Conservation (phyloP, 2,797 vertebrate species). For the Gambelia wislizenii region DNA sequence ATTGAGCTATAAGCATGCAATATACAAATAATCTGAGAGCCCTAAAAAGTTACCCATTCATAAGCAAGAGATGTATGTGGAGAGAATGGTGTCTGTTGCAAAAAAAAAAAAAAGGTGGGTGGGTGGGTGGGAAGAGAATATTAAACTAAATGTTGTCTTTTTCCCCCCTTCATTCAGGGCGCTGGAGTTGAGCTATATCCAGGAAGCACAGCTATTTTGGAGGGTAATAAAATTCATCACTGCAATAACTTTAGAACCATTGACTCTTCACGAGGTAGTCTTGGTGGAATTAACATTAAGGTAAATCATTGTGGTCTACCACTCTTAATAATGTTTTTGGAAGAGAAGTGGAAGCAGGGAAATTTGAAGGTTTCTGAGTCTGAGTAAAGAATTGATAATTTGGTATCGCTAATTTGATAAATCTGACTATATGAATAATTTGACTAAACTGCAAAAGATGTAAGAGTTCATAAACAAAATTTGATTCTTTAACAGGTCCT, state of each 20-base stretch:
- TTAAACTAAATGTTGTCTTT: not conserved
- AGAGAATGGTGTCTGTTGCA: not conserved
- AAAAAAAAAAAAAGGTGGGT: not conserved
- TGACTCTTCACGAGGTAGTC: conserved; percentile 62
- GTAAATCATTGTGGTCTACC: conserved; percentile 40
- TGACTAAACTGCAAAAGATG: not conserved
- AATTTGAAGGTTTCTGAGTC: not conserved
- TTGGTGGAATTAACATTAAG: conserved; percentile 71
- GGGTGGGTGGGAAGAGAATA: too few species aligned
- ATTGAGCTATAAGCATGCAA: not conserved
- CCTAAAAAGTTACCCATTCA: not conserved
- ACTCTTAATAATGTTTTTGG: not conserved
- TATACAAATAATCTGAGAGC: not conserved
- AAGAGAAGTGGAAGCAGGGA: not conserved
- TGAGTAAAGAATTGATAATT: not conserved
- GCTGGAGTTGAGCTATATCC: conserved; percentile 73
- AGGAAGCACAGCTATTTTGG: conserved; percentile 64
- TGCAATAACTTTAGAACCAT: conserved; percentile 64
- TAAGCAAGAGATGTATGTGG: not conserved
- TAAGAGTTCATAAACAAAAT: conserved; percentile 10
- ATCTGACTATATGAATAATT: not conserved
- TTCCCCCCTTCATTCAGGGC: conserved; percentile 54
- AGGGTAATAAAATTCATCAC: conserved; percentile 75
- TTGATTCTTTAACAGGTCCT: conserved; percentile 59
- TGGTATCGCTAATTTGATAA: too few species aligned